Percentiles rank a stretch among this genome's conserved stretches.
phyloP scores from a whole-genome alignment of 2,113 vertebrate genomes.

The Paradoxurus hermaphroditus region DNA sequence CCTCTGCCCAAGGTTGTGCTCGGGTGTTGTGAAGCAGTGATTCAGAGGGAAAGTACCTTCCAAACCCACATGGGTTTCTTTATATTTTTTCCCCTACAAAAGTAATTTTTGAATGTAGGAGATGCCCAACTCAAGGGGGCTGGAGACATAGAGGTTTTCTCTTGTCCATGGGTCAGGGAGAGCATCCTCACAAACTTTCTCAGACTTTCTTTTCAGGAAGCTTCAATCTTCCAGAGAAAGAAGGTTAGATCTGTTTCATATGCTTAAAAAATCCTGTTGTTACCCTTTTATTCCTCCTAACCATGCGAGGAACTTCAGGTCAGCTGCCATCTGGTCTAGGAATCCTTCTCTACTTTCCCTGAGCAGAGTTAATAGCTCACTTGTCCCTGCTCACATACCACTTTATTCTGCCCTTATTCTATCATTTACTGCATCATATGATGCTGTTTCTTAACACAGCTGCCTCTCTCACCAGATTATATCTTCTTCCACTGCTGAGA shows the following conservation, averaged over 20 bases:
- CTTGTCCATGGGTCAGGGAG: neutral
- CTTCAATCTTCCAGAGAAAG: neutral
- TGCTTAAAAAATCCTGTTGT: neutral
- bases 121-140: neutral
- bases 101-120: neutral
- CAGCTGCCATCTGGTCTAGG: neutral
- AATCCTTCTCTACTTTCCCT: neutral
- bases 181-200: slow-evolving; percentile 26
- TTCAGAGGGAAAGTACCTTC: slow-evolving; percentile 60
- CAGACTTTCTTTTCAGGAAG: neutral
- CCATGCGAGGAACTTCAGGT: neutral
- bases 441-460: neutral
- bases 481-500: neutral
- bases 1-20: neutral
- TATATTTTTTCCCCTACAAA: neutral
- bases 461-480: neutral
- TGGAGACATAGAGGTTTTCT: neutral
- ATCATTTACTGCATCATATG: neutral
- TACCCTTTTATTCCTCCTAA: neutral
- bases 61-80: slow-evolving; percentile 20
- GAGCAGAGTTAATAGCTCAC: neutral
- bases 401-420: neutral
- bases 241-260: neutral
- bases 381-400: neutral
- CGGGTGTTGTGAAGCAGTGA: slow-evolving; percentile 20